A percentile compares a stretch with the other conserved stretches of the same genome.
These are phyloP conservation scores for Scaeva pyrastri DNA, from an alignment of 2,888 invertebrate genomes.

Conservation along the genomic window DNA sequence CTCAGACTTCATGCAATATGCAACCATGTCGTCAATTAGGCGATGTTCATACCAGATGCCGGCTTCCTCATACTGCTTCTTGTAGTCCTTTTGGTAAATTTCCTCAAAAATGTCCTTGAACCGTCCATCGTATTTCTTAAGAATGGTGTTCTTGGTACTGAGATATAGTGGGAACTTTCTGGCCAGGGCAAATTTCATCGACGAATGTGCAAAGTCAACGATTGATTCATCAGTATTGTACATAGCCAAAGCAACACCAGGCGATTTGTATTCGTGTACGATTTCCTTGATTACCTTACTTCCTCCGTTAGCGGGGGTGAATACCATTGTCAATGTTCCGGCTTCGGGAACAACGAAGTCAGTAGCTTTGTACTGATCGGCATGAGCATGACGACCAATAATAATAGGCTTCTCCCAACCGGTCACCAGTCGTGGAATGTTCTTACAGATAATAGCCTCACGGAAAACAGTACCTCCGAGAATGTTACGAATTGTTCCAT, in stretches of 20 bases:
- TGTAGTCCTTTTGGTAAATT: slow-evolving; percentile 95
- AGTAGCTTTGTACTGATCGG: slow-evolving; percentile 98
- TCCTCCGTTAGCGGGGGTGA: slow-evolving; percentile 87
- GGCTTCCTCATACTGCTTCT: slow-evolving; percentile 91
- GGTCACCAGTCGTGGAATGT: slow-evolving; percentile 97
- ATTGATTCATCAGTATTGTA: slow-evolving; percentile 98
- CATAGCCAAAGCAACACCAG: slow-evolving; percentile 97
- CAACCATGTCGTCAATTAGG: slow-evolving; percentile 99
- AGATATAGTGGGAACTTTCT: slow-evolving; percentile 95
- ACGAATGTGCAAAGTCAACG: slow-evolving; percentile 96
- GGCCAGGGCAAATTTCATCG: slow-evolving; percentile 94
- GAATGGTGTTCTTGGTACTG: slow-evolving; percentile 98
- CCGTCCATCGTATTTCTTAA: slow-evolving; percentile 97
- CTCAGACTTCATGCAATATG: slow-evolving; percentile 98
- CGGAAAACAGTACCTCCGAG: slow-evolving; percentile 91
- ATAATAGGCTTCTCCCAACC: slow-evolving; percentile 99
- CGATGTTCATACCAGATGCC: slow-evolving; percentile 99
- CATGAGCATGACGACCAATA: slow-evolving; percentile 99
- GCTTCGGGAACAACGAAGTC: slow-evolving; percentile 97
- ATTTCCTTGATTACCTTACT: slow-evolving; percentile 88
- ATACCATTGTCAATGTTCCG: slow-evolving; percentile 94
- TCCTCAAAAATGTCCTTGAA: slow-evolving; percentile 99
- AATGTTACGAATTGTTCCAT: slow-evolving; percentile 94
- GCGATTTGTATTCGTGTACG: slow-evolving; percentile 93
- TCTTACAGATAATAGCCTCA: slow-evolving; percentile 94